Percentiles rank a stretch among this genome's conserved stretches.
Conservation (phyloP, 2,888 invertebrate genomes). For the Calameuta filiformis region DNA sequence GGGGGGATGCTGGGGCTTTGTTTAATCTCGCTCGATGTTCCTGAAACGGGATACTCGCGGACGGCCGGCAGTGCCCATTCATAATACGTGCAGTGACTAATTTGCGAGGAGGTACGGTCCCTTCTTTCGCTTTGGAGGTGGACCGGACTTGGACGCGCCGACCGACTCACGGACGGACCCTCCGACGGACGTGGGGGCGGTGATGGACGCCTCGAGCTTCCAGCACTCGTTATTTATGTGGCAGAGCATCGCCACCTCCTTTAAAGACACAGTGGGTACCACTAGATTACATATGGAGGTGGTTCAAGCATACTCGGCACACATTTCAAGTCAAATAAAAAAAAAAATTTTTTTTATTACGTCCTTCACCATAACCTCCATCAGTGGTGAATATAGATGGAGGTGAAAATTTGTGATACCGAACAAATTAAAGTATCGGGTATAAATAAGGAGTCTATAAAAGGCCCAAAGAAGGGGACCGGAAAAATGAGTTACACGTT, state of each 20-base stretch:
- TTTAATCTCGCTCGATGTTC: slow-evolving; percentile 41
- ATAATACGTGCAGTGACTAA: slow-evolving; percentile 54
- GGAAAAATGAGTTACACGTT: slow-evolving; percentile 9
- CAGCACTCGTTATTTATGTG: slow-evolving; percentile 53
- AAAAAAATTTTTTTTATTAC: not conserved
- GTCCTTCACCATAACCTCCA: not conserved
- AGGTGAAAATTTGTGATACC: slow-evolving; percentile 7
- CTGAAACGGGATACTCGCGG: slow-evolving; percentile 45
- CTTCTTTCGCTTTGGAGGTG: slow-evolving; percentile 21
- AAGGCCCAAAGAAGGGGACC: slow-evolving; percentile 13
- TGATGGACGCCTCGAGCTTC: slow-evolving; percentile 56
- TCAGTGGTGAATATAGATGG: slow-evolving; percentile 16
- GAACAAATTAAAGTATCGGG: not conserved
- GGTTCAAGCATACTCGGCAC: not conserved
- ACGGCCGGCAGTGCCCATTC: slow-evolving; percentile 39
- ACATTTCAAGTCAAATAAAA: not conserved
- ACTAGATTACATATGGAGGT: not conserved
- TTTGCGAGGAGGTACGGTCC: slow-evolving; percentile 39
- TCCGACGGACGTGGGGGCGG: slow-evolving; percentile 49
- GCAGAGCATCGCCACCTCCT: slow-evolving; percentile 45
- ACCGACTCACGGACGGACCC: slow-evolving; percentile 18
- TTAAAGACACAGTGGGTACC: slow-evolving; percentile 4
- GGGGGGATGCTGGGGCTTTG: slow-evolving; percentile 12
- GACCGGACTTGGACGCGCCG: slow-evolving; percentile 10
- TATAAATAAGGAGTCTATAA: not conserved